Evolutionary conservation across 2,888 invertebrate species (phyloP).

Genomic region (Drosophila meridiana): DNA sequence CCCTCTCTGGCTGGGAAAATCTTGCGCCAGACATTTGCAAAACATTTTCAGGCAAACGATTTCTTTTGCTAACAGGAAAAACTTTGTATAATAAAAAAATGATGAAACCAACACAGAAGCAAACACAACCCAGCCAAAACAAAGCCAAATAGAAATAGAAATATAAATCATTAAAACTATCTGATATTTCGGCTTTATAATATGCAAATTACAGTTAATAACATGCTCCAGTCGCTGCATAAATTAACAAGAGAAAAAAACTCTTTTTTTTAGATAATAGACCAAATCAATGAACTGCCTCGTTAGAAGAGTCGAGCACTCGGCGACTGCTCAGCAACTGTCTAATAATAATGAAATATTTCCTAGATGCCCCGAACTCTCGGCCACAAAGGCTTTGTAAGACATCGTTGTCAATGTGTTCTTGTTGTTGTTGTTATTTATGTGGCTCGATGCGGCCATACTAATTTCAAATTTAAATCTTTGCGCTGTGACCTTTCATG

Average conservation of each 20-base stretch:
- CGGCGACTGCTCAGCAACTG: conserved; percentile 67
- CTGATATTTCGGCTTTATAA: conserved; percentile 46
- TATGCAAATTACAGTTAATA: conserved; percentile 74
- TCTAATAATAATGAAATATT: conserved; percentile 82
- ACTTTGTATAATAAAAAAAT: conserved; percentile 57
- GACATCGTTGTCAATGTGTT: conserved; percentile 43
- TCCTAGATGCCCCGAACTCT: conserved; percentile 42
- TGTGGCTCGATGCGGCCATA: conserved; percentile 65
- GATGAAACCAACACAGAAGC: neutral
- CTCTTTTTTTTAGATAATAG: conserved; percentile 2
- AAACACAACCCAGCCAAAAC: conserved; percentile 6
- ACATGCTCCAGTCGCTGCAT: conserved; percentile 56
- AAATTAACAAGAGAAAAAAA: conserved; percentile 56
- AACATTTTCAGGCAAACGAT: conserved; percentile 6
- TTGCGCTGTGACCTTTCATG: conserved; percentile 77
- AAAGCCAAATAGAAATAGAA: conserved; percentile 3
- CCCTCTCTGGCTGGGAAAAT: conserved; percentile 52
- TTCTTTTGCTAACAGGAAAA: conserved; percentile 11
- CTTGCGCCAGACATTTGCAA: conserved; percentile 58
- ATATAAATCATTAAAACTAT: conserved; percentile 38
- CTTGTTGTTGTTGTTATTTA: conserved; percentile 48
- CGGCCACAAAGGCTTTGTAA: conserved; percentile 39
- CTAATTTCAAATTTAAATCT: conserved; percentile 78
- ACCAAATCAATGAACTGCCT: conserved; percentile 67
- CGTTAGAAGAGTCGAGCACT: conserved; percentile 28